Base-by-base conservation (phyloP, 1,140 invertebrate species). In the Bathynomus jamesi region DNA sequence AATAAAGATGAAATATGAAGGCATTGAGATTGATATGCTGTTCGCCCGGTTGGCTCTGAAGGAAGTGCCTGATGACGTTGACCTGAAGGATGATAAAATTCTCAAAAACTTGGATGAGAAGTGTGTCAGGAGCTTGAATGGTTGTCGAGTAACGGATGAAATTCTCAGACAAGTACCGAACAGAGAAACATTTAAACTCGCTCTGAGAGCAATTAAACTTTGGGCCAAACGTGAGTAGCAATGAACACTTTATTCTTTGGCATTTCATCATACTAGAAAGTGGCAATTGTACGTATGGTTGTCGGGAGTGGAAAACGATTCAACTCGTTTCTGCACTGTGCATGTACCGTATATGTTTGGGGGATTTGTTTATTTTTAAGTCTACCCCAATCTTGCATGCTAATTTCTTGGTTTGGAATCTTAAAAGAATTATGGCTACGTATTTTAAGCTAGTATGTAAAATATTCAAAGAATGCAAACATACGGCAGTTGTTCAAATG, bases 1-100 rank as follows among this genome's bases (percentile, higher is more conserved):
- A 3, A 98, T 99, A 66, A 99, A 99, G 86, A 96, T 99, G 92
- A 94, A 94, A 80, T 99, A 99, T 84, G 93, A 97, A 86, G 94
- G 94, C 27, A 98, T 99, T 78, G 97, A 98, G 85, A 94, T 98
- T 74, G 98, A 99, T 87, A 92, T 99, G 89, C 82, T 99, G 64
- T 99, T 99, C 85, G 95, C 96, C 0, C 87, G 93, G 72, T 83
- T 99, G 46, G 91, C 94, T 24, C 83, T 96, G 0, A 96, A 96
- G 81, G 92, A 95, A 83, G 95, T 99, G 82, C 90, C 93, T 30
- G 88, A 88, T 79, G 82, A 84, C 32, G 82, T 92, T 85, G 93
- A 98, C 84, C 85, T 99, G 7, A 86, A 88, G 76, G 95, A 98
- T 82, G 94, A 98, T 81, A 89, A 88, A 79, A 82, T 99, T 8